Percentiles rank a stretch among this genome's conserved stretches.
phyloP scores from a whole-genome alignment of 2,113 vertebrate genomes.

The Crotalus tigris region DNA sequence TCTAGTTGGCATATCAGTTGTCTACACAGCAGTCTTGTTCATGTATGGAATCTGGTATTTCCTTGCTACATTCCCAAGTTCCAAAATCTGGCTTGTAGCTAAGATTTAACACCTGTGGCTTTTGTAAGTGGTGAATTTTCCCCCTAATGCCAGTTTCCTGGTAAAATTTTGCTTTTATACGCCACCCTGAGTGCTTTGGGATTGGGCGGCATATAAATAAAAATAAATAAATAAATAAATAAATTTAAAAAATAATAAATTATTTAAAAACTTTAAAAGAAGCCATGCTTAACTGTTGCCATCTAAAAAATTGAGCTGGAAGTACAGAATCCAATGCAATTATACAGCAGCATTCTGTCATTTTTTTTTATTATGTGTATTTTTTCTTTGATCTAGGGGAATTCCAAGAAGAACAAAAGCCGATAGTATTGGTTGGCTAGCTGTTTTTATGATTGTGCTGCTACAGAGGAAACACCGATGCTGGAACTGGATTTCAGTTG shows the following conservation, averaged over 20 bases:
- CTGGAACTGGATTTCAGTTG: slow-evolving; percentile 36
- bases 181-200: too few relatives aligned
- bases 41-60: not conserved
- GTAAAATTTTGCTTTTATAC: not conserved
- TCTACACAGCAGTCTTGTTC: not conserved
- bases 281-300: not conserved
- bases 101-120: slow-evolving; percentile 1
- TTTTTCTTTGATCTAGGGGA: slow-evolving; percentile 76
- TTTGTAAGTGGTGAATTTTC: not conserved
- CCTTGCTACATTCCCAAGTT: not conserved
- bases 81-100: not conserved
- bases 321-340: not conserved
- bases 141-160: not conserved
- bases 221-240: too few relatives aligned
- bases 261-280: not conserved
- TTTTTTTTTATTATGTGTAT: not conserved
- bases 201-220: too few relatives aligned
- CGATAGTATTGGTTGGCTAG: slow-evolving; percentile 73
- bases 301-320: not conserved
- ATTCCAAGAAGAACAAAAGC: slow-evolving; percentile 93
- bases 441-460: slow-evolving; percentile 43
- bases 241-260: not conserved
- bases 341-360: not conserved
- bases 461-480: slow-evolving; percentile 43
- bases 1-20: not conserved